Evolutionary conservation across 2,888 invertebrate genomes (phyloP).

Genomic region (Meghimatium bilineatum): DNA sequence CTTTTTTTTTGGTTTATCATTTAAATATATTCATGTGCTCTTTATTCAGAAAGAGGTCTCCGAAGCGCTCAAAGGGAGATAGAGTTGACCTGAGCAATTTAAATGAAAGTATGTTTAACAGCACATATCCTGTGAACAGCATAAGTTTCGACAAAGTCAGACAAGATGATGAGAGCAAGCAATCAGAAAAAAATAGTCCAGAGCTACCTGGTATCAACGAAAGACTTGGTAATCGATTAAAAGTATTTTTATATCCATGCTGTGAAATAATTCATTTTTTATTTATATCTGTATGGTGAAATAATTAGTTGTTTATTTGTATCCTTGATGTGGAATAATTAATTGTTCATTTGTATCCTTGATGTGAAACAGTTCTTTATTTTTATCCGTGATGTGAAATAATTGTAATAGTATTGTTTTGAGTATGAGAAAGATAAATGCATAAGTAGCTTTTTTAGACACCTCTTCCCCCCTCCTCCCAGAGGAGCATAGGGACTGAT

Average conservation of each 20-base stretch:
- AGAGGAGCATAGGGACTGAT: too few species aligned
- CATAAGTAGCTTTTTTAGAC: too few species aligned
- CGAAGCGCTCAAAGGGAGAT: background rate
- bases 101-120: constrained; percentile 43
- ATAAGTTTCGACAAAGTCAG: constrained; percentile 24
- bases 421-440: too few species aligned
- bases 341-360: too few species aligned
- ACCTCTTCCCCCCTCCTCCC: too few species aligned
- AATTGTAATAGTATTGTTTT: too few species aligned
- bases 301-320: too few species aligned
- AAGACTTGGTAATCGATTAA: constrained; percentile 62
- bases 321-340: too few species aligned
- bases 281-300: background rate
- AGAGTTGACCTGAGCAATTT: constrained; percentile 39
- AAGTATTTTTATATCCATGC: background rate
- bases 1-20: too few species aligned
- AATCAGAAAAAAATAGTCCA: constrained; percentile 43
- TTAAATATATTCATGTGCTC: background rate
- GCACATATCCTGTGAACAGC: background rate
- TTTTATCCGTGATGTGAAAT: too few species aligned
- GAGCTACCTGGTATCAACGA: constrained; percentile 70
- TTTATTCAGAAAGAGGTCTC: constrained; percentile 29
- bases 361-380: too few species aligned
- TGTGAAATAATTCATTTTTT: background rate
- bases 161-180: constrained; percentile 12